Evolutionary conservation across 2,113 vertebrate genomes (phyloP), one percentile per base, ranked within the genome.

Genomic region (Hippocampus mohnikei): DNA sequence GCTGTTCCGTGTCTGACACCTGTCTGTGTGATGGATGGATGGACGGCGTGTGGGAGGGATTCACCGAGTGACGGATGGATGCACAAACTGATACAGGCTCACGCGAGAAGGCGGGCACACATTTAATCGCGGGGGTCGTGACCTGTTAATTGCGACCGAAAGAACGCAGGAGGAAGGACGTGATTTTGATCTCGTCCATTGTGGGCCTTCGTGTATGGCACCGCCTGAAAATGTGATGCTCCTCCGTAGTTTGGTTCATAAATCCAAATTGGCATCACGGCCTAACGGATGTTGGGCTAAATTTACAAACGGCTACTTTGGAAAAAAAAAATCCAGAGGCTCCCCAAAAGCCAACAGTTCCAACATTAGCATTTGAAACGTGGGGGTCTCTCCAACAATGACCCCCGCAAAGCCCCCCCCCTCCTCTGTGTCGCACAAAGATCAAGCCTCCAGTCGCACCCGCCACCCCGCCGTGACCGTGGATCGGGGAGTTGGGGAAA

Each of bases 281-380:
- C 16, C 46, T 18, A 48, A 5, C 1, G 46, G 16, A 18, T 48
- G 46, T 37, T 76, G 69, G 46, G 73, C 53, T 64, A 20, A 68
- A 86, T 84, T 76, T 67, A 77, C 86, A 81, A 87, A 77, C 72
- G 62, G 70, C 63, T 71, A 56, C 69, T 71, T 80, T 58, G 48
- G 33, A 27, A 27, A 67, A 52, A 66, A 53, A 52, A 79, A 78
- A 80, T 66, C 66, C 76, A 77, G 65, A 67, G 58, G 66, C 60
- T 78, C 79, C 70, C 78, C 71, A 64, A 29, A 76, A 83, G 74
- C 80, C 81, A 80, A 80, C 75, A 79, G 77, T 66, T 77, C 18
- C 16, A 27, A 70, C 76, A 90, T 90, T 90, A 87, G 83, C 89
- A 90, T 90, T 74, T 88, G 88, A 89, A 89, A 87, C 3, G 42